A percentile compares a stretch with the other conserved stretches of the same genome.
phyloP scores from a whole-genome alignment of 2,113 vertebrate genomes.

The Heterotilapia buettikoferi region DNA sequence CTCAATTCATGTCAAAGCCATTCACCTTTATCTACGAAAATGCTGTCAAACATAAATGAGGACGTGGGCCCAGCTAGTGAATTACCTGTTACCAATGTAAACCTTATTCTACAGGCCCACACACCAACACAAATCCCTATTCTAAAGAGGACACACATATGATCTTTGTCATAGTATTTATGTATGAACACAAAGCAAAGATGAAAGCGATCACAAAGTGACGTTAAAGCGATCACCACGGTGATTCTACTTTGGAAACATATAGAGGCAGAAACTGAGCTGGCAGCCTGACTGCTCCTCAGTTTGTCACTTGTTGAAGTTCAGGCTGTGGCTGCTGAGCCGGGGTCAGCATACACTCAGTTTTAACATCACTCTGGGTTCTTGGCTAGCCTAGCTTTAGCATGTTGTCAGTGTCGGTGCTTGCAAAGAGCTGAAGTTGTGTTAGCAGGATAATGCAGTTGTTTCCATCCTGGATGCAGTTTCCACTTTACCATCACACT shows the following conservation, averaged over 20 bases:
- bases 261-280: neutral
- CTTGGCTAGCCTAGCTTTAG: no score
- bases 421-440: no score
- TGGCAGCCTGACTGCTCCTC: neutral
- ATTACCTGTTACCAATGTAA: neutral
- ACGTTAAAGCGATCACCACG: rapidly evolving
- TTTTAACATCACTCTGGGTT: no score
- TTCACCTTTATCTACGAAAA: rapidly evolving
- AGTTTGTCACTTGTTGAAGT: no score
- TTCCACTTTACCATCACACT: no score
- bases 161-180: neutral
- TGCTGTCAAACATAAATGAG: neutral
- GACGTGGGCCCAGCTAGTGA: neutral
- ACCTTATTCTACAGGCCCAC: neutral
- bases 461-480: no score
- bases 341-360: no score
- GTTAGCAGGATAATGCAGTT: no score
- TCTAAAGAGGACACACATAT: rapidly evolving
- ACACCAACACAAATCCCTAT: neutral
- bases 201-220: neutral
- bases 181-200: neutral
- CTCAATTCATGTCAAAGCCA: neutral
- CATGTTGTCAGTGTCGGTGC: no score
- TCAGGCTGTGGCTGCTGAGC: no score
- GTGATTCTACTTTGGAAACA: neutral